Base-by-base conservation (phyloP, 2,113 vertebrate genomes). In the Otocyon megalotis region DNA sequence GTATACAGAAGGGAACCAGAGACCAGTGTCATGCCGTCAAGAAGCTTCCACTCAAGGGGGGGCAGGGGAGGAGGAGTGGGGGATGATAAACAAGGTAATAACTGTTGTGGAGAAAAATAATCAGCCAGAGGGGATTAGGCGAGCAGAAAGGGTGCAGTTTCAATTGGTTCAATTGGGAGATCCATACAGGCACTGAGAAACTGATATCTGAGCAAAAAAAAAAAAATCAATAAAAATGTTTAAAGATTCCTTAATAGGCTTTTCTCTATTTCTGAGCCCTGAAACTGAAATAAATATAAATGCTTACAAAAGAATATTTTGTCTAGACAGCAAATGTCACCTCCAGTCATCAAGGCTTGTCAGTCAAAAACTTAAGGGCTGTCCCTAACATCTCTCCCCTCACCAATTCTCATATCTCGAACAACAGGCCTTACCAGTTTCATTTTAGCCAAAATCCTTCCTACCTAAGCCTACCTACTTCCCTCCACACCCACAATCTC, bases 381-480 rank as follows among this genome's bases (percentile, higher is more conserved):
- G 2, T 19, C 30, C 17, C 19, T 13, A 56, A 32, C 69, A 24
- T 8, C 60, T 22, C 60, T 60, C 13, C 77, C 56, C 35, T 8
- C 50, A 2, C 11, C 2, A 4, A n/a, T 69, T 71, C 79, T 80
- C 48, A 16, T 2, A 11, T 12, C 12, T n/a, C 24, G 19, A 32
- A 56, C 26, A 8, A 54, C 3, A 35, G 11, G 26, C 28, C 60
- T 63, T 1, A 3, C 0, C 3, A 0, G 37, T 6, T 80, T 19
- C 2, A 37, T 32, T 30, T 24, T 16, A 83, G 60, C 30, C 26
- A 72, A 53, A 63, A 30, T 1, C 26, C 48, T 3, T 50, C 37
- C 53, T 15, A 50, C 20, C 56, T 48, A 28, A 58, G 32, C 43
- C 85, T 4, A 22, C 6, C 86, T 13, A 19, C 69, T 67, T 43